Evolutionary conservation across 2,888 invertebrate species (phyloP).

Genomic region (Pomacea canaliculata): DNA sequence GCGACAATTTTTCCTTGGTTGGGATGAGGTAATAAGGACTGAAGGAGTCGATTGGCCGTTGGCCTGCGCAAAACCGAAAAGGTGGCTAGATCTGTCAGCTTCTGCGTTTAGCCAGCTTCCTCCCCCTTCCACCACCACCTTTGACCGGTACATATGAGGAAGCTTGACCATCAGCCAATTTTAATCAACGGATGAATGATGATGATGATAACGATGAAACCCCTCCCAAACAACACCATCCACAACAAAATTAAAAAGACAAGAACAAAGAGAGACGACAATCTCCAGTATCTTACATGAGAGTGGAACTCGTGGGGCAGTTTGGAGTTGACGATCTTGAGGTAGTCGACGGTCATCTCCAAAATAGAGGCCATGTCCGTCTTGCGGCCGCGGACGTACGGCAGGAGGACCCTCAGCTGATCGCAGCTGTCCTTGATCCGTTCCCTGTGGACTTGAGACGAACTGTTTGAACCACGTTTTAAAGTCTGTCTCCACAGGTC

Average conservation of each 20-base stretch:
- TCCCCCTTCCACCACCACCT: too few species aligned
- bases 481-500: not conserved
- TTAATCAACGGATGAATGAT: too few species aligned
- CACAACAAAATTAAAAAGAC: not conserved
- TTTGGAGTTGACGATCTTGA: slow-evolving; percentile 55
- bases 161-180: too few species aligned
- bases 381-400: slow-evolving; percentile 59
- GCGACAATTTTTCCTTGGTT: not conserved
- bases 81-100: too few species aligned
- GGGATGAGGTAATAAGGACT: too few species aligned
- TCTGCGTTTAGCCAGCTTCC: too few species aligned
- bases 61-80: too few species aligned
- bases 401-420: slow-evolving; percentile 58
- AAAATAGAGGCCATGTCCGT: slow-evolving; percentile 64
- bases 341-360: slow-evolving; percentile 61
- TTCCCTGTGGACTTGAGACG: slow-evolving; percentile 43
- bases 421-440: slow-evolving; percentile 63
- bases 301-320: slow-evolving; percentile 56
- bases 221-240: too few species aligned
- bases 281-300: slow-evolving; percentile 37
- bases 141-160: too few species aligned
- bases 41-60: too few species aligned
- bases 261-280: too few species aligned
- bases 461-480: slow-evolving; percentile 1
- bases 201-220: too few species aligned